These are phyloP conservation scores for Halcyon malimbica DNA, from an alignment of 2,113 vertebrate genomes.

Conservation along the genomic window DNA sequence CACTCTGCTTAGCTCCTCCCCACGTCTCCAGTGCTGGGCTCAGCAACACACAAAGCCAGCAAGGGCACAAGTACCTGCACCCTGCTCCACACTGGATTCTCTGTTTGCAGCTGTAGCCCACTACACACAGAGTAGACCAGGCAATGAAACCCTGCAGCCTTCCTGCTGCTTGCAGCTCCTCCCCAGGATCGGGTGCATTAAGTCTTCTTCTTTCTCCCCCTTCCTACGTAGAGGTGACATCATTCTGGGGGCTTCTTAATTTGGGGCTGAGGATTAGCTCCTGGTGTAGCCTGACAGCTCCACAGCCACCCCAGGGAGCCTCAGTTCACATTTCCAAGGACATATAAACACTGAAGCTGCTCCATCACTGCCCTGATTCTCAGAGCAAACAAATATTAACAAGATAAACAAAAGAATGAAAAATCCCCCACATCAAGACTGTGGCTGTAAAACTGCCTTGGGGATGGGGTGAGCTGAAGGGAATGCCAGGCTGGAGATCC, in stretches of 20 bases:
- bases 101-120: not conserved
- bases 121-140: not conserved
- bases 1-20: not conserved
- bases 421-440: constrained; percentile 52
- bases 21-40: not conserved
- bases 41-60: not conserved
- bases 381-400: constrained; percentile 59
- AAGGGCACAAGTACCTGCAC: not conserved
- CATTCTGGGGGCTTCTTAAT: not conserved
- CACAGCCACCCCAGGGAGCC: not conserved
- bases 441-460: not conserved
- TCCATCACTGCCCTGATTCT: constrained; percentile 9
- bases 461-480: not conserved
- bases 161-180: not conserved
- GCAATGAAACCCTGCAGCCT: not conserved
- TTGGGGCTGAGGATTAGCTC: not conserved
- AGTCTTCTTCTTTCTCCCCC: not conserved
- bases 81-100: not conserved
- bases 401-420: constrained; percentile 58
- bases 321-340: constrained; percentile 44
- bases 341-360: constrained; percentile 42
- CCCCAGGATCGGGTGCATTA: not conserved
- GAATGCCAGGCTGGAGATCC: not conserved
- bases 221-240: not conserved
- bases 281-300: not conserved